Evolutionary conservation across 2,113 vertebrate species (phyloP).

Genomic region (Todiramphus saurophagus): DNA sequence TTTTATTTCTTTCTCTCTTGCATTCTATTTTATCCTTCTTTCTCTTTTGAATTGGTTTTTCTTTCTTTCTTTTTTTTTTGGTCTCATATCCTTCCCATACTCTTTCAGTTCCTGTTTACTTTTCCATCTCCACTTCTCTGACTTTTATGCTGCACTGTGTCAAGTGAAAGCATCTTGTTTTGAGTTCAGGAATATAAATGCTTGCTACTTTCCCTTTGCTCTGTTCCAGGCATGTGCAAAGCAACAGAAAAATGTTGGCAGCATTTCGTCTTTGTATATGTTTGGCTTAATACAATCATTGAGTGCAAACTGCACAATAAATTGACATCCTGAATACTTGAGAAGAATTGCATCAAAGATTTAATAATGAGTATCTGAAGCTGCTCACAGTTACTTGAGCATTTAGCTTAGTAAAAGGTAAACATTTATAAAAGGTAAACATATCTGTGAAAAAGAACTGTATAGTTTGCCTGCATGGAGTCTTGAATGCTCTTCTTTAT

Average conservation of each 20-base stretch:
- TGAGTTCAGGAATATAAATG: constrained; percentile 4
- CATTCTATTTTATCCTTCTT: neutral
- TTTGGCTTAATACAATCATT: neutral
- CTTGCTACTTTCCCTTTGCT: constrained; percentile 37
- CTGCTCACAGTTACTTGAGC: neutral
- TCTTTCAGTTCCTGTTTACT: neutral
- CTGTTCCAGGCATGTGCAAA: constrained; percentile 13
- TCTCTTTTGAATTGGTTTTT: neutral
- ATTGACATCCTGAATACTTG: neutral
- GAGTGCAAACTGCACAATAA: constrained; percentile 34
- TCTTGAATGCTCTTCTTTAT: neutral
- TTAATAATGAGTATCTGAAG: constrained; percentile 5
- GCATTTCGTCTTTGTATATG: constrained; percentile 18
- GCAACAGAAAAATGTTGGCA: constrained; percentile 35
- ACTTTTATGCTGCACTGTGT: neutral
- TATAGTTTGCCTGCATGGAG: neutral
- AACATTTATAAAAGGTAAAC: neutral
- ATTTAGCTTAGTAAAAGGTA: neutral
- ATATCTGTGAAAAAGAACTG: neutral
- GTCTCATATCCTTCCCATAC: neutral
- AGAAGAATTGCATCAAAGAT: constrained; percentile 36
- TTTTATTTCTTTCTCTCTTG: neutral
- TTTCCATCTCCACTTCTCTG: neutral
- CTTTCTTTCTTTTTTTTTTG: accelerated
- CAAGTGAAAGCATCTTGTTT: constrained; percentile 17